A percentile compares a stretch with the other conserved stretches of the same genome.
phyloP scores from a whole-genome alignment of 1,140 invertebrate genomes.

The Plutomurus gul region DNA sequence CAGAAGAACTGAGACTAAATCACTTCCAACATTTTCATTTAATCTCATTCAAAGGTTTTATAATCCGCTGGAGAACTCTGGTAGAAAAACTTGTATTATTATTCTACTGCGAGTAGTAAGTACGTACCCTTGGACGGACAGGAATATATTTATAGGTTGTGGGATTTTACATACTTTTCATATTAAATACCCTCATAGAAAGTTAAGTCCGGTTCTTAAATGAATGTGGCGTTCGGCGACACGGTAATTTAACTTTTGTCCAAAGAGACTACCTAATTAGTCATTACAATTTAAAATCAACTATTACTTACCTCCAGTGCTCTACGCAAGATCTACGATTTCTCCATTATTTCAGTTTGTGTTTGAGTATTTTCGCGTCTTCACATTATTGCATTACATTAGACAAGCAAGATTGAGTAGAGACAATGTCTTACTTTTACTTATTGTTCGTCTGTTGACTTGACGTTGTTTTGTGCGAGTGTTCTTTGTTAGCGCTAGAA shows the following conservation, averaged over 20 bases:
- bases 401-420: slow-evolving; percentile 16
- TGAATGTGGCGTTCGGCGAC: background rate
- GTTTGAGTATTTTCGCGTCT: background rate
- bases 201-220: too few relatives aligned
- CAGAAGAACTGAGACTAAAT: background rate
- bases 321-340: slow-evolving; percentile 1
- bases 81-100: too few relatives aligned
- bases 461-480: background rate
- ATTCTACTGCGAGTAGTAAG: too few relatives aligned
- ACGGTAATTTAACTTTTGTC: background rate
- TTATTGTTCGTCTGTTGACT: background rate
- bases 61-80: too few relatives aligned
- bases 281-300: background rate
- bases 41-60: too few relatives aligned
- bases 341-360: background rate
- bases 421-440: slow-evolving; percentile 25
- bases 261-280: background rate
- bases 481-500: slow-evolving; percentile 1
- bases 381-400: background rate
- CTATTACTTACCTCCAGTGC: background rate
- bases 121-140: too few relatives aligned
- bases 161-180: too few relatives aligned
- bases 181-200: too few relatives aligned
- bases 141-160: too few relatives aligned
- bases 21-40: too few relatives aligned